Evolutionary conservation across 2,797 vertebrate genomes (phyloP), one percentile per base, ranked within the genome.

Genomic region (Gambusia yucatana): DNA sequence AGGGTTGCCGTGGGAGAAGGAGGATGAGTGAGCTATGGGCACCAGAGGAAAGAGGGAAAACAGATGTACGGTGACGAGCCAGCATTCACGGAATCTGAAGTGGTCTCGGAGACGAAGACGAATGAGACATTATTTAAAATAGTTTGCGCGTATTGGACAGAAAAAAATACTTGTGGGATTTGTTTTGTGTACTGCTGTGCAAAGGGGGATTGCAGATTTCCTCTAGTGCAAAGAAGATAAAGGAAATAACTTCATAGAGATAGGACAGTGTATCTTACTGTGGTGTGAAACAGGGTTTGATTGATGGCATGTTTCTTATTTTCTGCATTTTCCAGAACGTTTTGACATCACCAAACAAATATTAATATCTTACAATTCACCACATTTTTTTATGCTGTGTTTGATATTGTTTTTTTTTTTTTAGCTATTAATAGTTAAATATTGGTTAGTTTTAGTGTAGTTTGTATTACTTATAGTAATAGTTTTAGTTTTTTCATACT

Each of bases 1-100:
- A 82, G 82, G 39, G 82, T 55, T 70, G 28, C 84, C 80, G 7
- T 39, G 85, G 82, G 89, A 90, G 57, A 1, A 9, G 67, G 47
- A 28, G 65, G 50, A 82, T 10, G 78, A 83, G 81, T 83, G 72
- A 44, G 80, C 77, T 82, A 79, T 72, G 75, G 63, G 61, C 69
- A 59, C 52, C 52, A 46, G 79, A 80, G 77, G 81, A 67, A 67
- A 77, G 74, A 69, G 9, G 57, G 16, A 20, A 76, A 80, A 50
- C 81, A 48, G 67, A 84, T 78, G 78, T 70, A 82, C 65, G 41
- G 76, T n/a, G 65, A 85, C 65, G 59, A 86, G 73, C 50, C 59
- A 55, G 52, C 80, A 72, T 91, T 83, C 75, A 75, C 2, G 0
- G 0, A 73, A 76, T 76, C 79, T 87, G 46, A 84, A 89, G 88